Conservation (phyloP, 2,797 vertebrate genomes). For the Gambusia yucatana region DNA sequence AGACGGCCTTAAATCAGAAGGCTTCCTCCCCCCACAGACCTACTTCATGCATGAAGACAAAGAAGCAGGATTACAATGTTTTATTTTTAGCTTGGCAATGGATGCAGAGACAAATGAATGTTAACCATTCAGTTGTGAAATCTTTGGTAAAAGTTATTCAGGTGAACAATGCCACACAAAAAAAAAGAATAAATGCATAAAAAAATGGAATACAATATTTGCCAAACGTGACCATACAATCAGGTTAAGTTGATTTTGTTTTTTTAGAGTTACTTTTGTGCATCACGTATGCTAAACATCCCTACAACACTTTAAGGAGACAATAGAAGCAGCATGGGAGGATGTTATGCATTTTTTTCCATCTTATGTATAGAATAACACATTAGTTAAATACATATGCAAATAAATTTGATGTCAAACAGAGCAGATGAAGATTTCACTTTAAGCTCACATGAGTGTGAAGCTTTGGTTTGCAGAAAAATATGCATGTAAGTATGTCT, state of each 20-base stretch:
- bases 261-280: constrained; percentile 4
- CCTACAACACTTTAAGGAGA: not conserved
- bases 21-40: not conserved
- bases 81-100: constrained; percentile 59
- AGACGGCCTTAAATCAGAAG: not conserved
- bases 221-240: constrained; percentile 16
- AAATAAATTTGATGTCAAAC: constrained; percentile 25
- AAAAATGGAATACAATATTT: constrained; percentile 26
- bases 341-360: not conserved
- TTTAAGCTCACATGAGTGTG: constrained; percentile 19
- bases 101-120: constrained; percentile 28
- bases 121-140: constrained; percentile 27
- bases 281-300: constrained; percentile 4
- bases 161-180: constrained; percentile 19
- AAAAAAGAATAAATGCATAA: constrained; percentile 24
- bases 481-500: constrained; percentile 15
- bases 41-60: constrained; percentile 30
- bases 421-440: constrained; percentile 27
- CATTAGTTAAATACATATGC: not conserved
- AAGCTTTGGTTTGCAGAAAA: constrained; percentile 3
- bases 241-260: constrained; percentile 10
- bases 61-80: constrained; percentile 33
- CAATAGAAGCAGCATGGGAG: constrained; percentile 12
- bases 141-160: constrained; percentile 26
- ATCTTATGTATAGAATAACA: not conserved